These are phyloP conservation scores for Apostichopus leukothele DNA, from an alignment of 53 echinoderm and acorn worm species.

Conservation along the genomic window DNA sequence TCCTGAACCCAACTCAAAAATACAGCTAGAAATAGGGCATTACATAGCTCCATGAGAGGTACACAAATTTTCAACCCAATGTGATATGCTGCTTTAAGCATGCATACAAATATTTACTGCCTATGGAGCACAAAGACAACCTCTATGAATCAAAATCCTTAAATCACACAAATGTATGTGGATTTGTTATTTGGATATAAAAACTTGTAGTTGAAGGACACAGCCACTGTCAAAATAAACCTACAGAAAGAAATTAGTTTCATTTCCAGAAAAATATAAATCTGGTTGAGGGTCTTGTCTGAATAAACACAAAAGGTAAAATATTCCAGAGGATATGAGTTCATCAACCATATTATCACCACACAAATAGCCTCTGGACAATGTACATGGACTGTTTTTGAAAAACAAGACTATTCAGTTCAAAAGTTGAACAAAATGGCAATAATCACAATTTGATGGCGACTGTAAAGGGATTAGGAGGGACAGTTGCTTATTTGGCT, in stretches of 20 bases:
- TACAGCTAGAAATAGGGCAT: too few species aligned
- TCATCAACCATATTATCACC: background rate
- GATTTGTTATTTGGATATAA: too few species aligned
- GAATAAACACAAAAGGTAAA: background rate
- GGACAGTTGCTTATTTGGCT: background rate
- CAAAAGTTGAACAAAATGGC: background rate
- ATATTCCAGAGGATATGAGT: background rate
- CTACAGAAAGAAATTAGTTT: background rate
- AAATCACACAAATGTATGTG: too few species aligned
- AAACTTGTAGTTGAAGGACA: background rate
- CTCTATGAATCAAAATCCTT: too few species aligned
- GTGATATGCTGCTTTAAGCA: too few species aligned
- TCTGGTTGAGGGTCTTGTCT: background rate
- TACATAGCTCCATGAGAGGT: too few species aligned
- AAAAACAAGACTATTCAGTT: background rate
- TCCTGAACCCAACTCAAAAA: too few species aligned
- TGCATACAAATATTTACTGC: too few species aligned
- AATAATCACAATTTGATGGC: background rate
- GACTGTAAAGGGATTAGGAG: background rate
- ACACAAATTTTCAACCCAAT: too few species aligned
- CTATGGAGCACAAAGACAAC: too few species aligned
- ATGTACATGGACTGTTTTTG: background rate
- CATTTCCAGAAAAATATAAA: background rate
- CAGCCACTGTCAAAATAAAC: background rate
- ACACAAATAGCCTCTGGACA: slow-evolving; percentile 11